Conservation (phyloP, 2,113 vertebrate genomes). For the Herpetotheres cachinnans region DNA sequence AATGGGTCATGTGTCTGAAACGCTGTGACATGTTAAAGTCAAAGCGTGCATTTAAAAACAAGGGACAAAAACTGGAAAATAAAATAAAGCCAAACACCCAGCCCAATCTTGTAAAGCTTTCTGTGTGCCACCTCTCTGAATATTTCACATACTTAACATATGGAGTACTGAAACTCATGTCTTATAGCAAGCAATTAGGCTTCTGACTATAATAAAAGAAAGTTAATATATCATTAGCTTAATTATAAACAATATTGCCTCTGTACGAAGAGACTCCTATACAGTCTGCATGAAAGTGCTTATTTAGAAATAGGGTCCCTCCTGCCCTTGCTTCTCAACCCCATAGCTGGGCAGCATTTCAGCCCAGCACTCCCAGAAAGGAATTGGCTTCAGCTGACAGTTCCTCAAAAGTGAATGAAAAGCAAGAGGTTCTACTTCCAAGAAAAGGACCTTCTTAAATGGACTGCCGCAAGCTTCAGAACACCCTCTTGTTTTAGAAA, state of each 20-base stretch:
- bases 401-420: neutral
- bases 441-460: neutral
- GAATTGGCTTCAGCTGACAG: neutral
- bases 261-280: neutral
- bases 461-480: rapidly evolving
- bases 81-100: neutral
- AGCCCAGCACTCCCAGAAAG: neutral
- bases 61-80: neutral
- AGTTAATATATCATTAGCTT: neutral
- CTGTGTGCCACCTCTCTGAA: neutral
- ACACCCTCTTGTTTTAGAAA: neutral
- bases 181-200: neutral
- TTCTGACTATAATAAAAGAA: neutral
- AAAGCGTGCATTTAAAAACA: neutral
- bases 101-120: neutral
- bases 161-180: neutral
- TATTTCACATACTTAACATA: neutral
- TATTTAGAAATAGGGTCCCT: neutral
- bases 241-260: neutral
- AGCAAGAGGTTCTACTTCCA: neutral
- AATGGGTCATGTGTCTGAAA: slow-evolving; percentile 34
- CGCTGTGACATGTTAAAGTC: neutral
- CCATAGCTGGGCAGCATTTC: neutral
- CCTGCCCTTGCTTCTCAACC: neutral
- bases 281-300: neutral